Percentiles rank a stretch among this genome's conserved stretches.
These are phyloP conservation scores for Drosophila sechellia DNA, from an alignment of 1,140 invertebrate species.

Conservation along the genomic window DNA sequence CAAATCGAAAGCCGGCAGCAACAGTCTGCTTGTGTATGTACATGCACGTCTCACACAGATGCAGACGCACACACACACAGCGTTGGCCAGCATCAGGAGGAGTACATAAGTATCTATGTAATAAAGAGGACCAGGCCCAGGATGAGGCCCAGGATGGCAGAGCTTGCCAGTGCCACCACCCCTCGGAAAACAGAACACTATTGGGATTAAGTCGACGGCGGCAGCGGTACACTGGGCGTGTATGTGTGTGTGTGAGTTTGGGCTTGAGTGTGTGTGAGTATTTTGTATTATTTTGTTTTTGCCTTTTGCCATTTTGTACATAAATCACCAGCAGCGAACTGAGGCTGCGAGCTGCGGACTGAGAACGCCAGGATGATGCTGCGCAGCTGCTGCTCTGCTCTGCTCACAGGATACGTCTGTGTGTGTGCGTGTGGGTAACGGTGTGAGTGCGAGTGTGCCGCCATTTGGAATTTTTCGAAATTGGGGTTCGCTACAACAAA, in stretches of 20 bases:
- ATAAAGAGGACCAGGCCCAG: slow-evolving; percentile 30
- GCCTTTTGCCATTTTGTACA: slow-evolving; percentile 78
- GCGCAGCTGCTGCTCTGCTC: slow-evolving; percentile 45
- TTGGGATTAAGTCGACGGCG: slow-evolving; percentile 74
- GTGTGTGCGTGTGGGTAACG: slow-evolving; percentile 15
- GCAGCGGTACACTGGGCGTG: slow-evolving; percentile 9
- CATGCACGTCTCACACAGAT: slow-evolving; percentile 19
- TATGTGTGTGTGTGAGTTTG: slow-evolving; percentile 6
- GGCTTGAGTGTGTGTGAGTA: slow-evolving; percentile 53
- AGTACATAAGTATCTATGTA: slow-evolving; percentile 75
- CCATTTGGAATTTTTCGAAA: slow-evolving; percentile 85
- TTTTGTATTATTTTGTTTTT: slow-evolving; percentile 72
- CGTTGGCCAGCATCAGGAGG: slow-evolving; percentile 8
- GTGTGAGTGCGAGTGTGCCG: slow-evolving; percentile 67
- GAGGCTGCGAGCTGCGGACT: slow-evolving; percentile 18
- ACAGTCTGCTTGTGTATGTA: slow-evolving; percentile 58
- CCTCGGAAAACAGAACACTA: slow-evolving; percentile 69
- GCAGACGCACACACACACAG: slow-evolving; percentile 9
- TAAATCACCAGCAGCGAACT: slow-evolving; percentile 71
- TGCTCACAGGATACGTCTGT: slow-evolving; percentile 20
- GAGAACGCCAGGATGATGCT: slow-evolving; percentile 55
- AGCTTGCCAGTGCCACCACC: slow-evolving; percentile 53
- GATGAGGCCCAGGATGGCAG: slow-evolving; percentile 18
- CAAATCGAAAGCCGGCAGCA: slow-evolving; percentile 75
- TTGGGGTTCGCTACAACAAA: slow-evolving; percentile 85